Evolutionary conservation across 2,113 vertebrate genomes (phyloP).

Genomic region (Microtus pennsylvanicus): DNA sequence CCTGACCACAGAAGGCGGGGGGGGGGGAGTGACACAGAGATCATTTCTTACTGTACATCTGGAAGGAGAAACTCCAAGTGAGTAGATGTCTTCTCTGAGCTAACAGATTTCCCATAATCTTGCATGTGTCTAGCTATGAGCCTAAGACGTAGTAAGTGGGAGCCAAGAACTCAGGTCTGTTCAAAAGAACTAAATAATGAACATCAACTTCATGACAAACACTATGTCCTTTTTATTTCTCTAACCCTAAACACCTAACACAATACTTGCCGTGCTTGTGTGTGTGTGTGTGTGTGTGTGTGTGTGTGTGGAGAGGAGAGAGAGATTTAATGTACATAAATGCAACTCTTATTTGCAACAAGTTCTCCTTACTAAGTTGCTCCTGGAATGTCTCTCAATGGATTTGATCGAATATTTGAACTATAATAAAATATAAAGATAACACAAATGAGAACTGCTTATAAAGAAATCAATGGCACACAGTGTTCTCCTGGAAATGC

Average conservation of each 20-base stretch:
- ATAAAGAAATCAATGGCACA: background rate
- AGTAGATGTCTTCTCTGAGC: background rate
- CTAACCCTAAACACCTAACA: background rate
- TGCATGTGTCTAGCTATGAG: background rate
- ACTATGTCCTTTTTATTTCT: background rate
- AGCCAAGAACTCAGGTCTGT: background rate
- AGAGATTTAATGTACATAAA: background rate
- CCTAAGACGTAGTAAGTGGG: background rate
- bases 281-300: too few species aligned
- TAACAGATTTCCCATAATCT: background rate
- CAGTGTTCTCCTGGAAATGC: background rate
- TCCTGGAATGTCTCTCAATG: background rate
- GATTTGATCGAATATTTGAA: background rate
- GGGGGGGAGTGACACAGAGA: background rate
- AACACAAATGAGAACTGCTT: background rate
- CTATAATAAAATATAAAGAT: background rate
- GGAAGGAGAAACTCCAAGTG: background rate
- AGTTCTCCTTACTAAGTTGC: background rate
- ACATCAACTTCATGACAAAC: constrained; percentile 16
- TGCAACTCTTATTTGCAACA: background rate
- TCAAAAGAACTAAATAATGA: background rate
- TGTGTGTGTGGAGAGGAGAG: background rate
- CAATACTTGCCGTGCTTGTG: too few species aligned
- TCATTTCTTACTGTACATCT: background rate
- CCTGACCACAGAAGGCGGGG: background rate